Conservation (phyloP, 2,797 vertebrate species). For the Tokudaia tokunoshimensis region DNA sequence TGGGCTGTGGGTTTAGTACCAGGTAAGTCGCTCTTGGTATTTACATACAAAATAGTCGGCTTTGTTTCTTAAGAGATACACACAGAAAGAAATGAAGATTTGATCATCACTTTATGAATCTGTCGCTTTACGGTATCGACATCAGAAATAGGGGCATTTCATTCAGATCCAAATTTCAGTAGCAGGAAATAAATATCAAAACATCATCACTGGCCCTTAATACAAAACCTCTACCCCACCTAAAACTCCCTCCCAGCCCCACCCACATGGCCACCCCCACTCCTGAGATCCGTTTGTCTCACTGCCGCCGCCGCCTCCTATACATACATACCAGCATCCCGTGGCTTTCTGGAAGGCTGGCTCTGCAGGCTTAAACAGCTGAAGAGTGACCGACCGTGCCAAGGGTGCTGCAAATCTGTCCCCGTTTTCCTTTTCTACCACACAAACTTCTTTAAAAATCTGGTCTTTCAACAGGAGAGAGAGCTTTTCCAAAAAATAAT, state of each 20-base stretch:
- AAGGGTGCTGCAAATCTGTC: constrained; percentile 68
- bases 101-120: constrained; percentile 85
- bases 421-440: constrained; percentile 54
- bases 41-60: constrained; percentile 87
- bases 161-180: constrained; percentile 86
- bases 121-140: constrained; percentile 80
- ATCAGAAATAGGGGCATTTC: constrained; percentile 82
- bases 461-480: constrained; percentile 75
- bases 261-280: background rate
- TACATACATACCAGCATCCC: constrained; percentile 29
- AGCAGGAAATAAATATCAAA: constrained; percentile 90
- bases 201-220: constrained; percentile 80
- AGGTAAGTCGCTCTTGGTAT: constrained; percentile 85
- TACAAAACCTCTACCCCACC: constrained; percentile 78
- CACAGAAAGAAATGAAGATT: constrained; percentile 81
- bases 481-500: constrained; percentile 64
- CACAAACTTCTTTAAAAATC: constrained; percentile 69
- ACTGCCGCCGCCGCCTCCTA: constrained; percentile 53
- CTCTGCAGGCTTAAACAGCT: background rate
- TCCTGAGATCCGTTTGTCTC: background rate
- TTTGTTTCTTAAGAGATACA: constrained; percentile 86
- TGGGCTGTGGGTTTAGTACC: constrained; percentile 83
- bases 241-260: constrained; percentile 28
- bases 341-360: constrained; percentile 15
- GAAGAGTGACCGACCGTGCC: constrained; percentile 40